phyloP scores from a whole-genome alignment of 1,140 invertebrate species.

The Pseudobourletiella spinata region DNA sequence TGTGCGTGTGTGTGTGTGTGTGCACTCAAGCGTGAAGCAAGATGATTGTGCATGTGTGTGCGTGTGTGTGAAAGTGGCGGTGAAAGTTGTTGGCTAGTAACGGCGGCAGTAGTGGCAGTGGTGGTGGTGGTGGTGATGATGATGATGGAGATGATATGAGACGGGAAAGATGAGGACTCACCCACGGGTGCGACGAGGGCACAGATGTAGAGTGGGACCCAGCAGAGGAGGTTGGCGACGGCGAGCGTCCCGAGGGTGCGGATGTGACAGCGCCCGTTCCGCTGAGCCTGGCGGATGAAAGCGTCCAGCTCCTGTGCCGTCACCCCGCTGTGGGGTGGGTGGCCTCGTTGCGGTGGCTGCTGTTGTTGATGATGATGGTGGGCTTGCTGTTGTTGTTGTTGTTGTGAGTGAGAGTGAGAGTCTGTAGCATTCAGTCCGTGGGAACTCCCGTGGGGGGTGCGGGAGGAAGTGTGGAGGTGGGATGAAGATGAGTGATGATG shows the following conservation, averaged over 20 bases:
- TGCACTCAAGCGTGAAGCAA: too few relatives aligned
- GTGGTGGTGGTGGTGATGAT: too few relatives aligned
- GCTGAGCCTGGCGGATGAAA: constrained; percentile 33
- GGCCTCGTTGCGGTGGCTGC: not conserved
- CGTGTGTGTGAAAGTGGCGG: too few relatives aligned
- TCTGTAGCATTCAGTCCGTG: not conserved
- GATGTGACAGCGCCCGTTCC: constrained; percentile 33
- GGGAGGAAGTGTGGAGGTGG: not conserved
- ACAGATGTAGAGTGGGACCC: constrained; percentile 34
- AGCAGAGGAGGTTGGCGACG: constrained; percentile 32
- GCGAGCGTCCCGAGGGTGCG: constrained; percentile 33
- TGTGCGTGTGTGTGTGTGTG: too few relatives aligned
- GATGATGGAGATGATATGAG: too few relatives aligned
- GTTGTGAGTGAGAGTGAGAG: not conserved
- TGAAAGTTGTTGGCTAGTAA: too few relatives aligned
- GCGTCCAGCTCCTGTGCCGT: constrained; percentile 30
- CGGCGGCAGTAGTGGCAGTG: too few relatives aligned
- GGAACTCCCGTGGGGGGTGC: not conserved
- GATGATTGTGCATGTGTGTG: too few relatives aligned
- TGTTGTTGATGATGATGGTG: constrained; percentile 3
- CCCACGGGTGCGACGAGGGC: constrained; percentile 31
- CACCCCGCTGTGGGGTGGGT: not conserved
- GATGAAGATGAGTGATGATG: not conserved
- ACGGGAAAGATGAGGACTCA: too few relatives aligned
- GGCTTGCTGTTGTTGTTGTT: constrained; percentile 7